phyloP scores from a whole-genome alignment of 2,888 invertebrate genomes.

The Phalera bucephala region DNA sequence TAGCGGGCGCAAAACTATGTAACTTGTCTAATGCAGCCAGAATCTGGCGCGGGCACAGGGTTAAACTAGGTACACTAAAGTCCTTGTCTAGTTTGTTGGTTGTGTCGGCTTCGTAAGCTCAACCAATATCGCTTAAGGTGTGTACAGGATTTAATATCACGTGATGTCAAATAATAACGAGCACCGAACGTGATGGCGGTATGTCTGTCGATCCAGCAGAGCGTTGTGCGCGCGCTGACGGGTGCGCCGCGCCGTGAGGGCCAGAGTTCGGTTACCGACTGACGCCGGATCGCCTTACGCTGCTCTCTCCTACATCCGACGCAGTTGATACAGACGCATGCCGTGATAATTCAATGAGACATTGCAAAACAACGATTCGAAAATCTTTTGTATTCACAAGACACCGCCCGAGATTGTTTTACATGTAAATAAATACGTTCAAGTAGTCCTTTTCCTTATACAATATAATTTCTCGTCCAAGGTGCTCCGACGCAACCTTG shows the following conservation, averaged over 20 bases:
- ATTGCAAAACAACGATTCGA: conserved; percentile 34
- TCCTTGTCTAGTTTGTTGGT: no score
- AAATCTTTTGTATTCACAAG: conserved; percentile 17
- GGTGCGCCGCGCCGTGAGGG: conserved; percentile 49
- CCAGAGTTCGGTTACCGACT: conserved; percentile 64
- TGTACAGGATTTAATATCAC: conserved; percentile 13
- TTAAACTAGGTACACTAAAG: no score
- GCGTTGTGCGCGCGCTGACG: conserved; percentile 55
- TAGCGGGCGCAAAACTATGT: no score
- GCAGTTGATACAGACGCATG: conserved; percentile 30
- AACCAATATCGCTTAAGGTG: conserved; percentile 17
- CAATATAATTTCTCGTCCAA: neutral
- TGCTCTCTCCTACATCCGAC: conserved; percentile 17
- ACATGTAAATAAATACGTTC: conserved; percentile 3
- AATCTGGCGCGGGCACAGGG: no score
- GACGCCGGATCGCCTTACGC: conserved; percentile 55
- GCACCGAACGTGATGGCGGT: conserved; percentile 35
- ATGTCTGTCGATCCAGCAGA: conserved; percentile 58
- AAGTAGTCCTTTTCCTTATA: neutral
- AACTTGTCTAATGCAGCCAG: no score
- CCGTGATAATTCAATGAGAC: conserved; percentile 43
- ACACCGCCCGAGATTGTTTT: conserved; percentile 14
- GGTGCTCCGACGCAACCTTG: neutral
- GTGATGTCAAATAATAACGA: conserved; percentile 12
- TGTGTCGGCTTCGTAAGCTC: neutral